Base-by-base conservation (phyloP, 2,888 invertebrate genomes). In the Ypsolopha scabrella region DNA sequence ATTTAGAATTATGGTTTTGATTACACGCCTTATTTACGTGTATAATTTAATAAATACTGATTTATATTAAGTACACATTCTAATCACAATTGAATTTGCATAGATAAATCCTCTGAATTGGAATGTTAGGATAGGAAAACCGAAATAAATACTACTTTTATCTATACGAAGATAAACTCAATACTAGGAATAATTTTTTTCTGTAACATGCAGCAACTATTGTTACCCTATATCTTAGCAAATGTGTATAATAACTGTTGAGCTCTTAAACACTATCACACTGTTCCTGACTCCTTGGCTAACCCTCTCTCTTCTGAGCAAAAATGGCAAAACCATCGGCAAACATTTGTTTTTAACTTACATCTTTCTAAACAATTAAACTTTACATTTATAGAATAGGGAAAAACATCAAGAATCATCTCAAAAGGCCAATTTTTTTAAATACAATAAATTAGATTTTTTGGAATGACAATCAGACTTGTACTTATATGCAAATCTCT, bases 391-490 rank as follows among this genome's bases (percentile, higher is more conserved):
- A 24, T n/a, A 46, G 46, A 46, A 46, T 34, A 46, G 36, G 37
- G 37, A 36, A 36, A 47, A 37, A 14, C 13, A 47, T 24, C 8
- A 47, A 47, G 37, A 37, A 37, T 37, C 13, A 37, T 47, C 14
- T 37, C 47, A 14, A 47, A 47, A 47, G 6, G 41, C 45, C 33
- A 33, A 46, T 34, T 50, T 38, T 44, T 47, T 48, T 37, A 47
- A 52, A 46, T 35, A 52, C 43, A 37, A 47, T 47, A 47, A 47
- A 47, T 47, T 24, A 24, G 59, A 52, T 48, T 61, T 72, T 75
- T 72, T 73, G 79, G 79, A 80, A 79, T 76, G 75, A 75, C 70
- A 67, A 72, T 80, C 77, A 79, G 78, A 78, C 76, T 80, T 77
- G 67, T 64, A 60, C 68, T 63, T 56, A 54, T 52, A 46, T 10